A percentile compares a stretch with the other conserved stretches of the same genome.
Evolutionary conservation across 1,140 invertebrate genomes (phyloP).

Genomic region (Brachionus asplanchnoidis): DNA sequence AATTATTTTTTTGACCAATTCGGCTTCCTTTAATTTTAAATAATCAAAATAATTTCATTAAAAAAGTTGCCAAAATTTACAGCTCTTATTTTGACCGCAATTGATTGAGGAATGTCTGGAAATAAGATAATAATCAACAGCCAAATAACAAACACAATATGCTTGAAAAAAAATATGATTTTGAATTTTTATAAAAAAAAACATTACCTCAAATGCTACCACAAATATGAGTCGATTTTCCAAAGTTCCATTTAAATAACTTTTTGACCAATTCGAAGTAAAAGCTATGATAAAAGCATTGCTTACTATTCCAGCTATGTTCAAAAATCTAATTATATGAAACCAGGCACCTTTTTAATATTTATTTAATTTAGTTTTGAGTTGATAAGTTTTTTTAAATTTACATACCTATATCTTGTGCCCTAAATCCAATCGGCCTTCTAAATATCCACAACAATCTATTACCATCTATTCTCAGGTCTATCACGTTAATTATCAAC

Average conservation of each 20-base stretch:
- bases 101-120: background rate
- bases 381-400: background rate
- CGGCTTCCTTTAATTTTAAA: background rate
- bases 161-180: background rate
- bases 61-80: background rate
- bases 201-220: constrained; percentile 5
- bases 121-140: background rate
- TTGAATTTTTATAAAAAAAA: background rate
- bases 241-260: background rate
- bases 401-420: constrained; percentile 57
- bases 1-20: background rate
- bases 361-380: background rate
- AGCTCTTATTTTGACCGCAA: background rate
- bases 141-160: constrained; percentile 28
- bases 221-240: constrained; percentile 20
- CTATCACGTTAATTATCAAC: constrained; percentile 52
- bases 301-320: constrained; percentile 55
- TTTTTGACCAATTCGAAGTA: constrained; percentile 51
- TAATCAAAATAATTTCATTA: background rate
- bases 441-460: constrained; percentile 56
- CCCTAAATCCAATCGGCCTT: constrained; percentile 54
- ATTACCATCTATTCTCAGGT: constrained; percentile 56
- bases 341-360: constrained; percentile 57
- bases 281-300: constrained; percentile 59
- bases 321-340: constrained; percentile 55